Conservation (phyloP, 2,113 vertebrate species). For the Triplophysa dalaica region DNA sequence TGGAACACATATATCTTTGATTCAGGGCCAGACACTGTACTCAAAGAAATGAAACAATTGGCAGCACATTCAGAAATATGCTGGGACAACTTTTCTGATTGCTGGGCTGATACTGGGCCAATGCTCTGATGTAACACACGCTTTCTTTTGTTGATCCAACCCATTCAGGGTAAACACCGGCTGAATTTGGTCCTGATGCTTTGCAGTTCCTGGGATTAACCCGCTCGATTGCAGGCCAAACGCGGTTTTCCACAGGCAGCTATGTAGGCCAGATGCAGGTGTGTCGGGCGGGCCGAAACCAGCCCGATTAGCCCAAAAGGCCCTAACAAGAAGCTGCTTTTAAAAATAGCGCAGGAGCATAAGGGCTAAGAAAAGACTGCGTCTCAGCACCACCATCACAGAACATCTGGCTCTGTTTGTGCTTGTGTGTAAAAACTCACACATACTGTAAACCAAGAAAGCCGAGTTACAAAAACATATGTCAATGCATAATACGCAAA, state of each 20-base stretch:
- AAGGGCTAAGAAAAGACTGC: conserved; percentile 23
- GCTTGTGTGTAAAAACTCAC: not conserved
- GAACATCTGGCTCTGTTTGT: conserved; percentile 36
- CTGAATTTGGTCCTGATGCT: conserved; percentile 13
- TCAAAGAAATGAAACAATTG: conserved; percentile 27
- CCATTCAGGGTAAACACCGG: conserved; percentile 16
- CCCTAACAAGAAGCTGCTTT: conserved; percentile 36
- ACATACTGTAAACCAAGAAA: not conserved
- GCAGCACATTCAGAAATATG: not conserved
- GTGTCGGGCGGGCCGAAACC: not conserved
- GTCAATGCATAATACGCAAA: conserved; percentile 32
- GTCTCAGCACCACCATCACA: conserved; percentile 16
- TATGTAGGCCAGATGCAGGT: not conserved
- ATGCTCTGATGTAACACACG: not conserved
- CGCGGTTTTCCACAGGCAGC: not conserved
- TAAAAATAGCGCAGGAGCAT: conserved; percentile 42
- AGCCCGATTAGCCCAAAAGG: conserved; percentile 24
- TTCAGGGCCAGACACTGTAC: not conserved
- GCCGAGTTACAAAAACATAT: conserved; percentile 8
- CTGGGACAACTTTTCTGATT: not conserved
- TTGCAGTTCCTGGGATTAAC: conserved; percentile 26
- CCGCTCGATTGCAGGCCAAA: conserved; percentile 10
- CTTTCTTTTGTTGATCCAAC: not conserved
- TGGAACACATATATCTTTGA: not conserved
- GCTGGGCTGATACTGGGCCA: not conserved